phyloP scores from a whole-genome alignment of 1,140 invertebrate species.

The Bombus waltoni region DNA sequence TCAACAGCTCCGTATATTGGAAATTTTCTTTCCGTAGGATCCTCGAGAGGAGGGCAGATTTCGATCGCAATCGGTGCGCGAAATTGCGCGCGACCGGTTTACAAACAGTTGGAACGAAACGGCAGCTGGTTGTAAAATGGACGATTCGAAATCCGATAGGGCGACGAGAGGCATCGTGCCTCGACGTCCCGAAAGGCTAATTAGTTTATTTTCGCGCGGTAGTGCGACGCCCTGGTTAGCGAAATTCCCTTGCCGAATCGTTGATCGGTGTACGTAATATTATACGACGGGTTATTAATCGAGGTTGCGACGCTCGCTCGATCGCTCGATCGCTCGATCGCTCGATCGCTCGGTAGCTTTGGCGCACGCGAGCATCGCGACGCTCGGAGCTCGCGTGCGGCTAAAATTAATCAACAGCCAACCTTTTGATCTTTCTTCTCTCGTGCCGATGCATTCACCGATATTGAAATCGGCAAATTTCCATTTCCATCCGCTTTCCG shows the following conservation, averaged over 20 bases:
- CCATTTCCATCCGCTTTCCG: neutral
- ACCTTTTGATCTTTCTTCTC: slow-evolving; percentile 18
- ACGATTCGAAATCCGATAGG: slow-evolving; percentile 10
- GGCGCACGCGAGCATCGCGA: neutral
- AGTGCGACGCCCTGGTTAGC: slow-evolving; percentile 7
- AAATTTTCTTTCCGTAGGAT: too few relatives aligned
- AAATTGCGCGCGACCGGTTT: neutral
- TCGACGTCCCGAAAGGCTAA: slow-evolving; percentile 26
- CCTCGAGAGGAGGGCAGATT: too few relatives aligned
- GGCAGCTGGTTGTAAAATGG: neutral
- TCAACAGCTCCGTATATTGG: too few relatives aligned
- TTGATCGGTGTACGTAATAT: neutral
- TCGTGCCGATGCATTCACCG: neutral
- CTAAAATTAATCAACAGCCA: neutral
- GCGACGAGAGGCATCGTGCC: neutral
- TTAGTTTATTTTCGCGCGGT: slow-evolving; percentile 54
- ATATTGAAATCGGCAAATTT: slow-evolving; percentile 27
- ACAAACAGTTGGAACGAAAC: neutral
- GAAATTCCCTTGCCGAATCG: slow-evolving; percentile 34
- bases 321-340: too few relatives aligned
- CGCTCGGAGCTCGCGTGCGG: neutral
- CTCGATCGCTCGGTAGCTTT: neutral
- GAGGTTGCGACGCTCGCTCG: slow-evolving; percentile 7
- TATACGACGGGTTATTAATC: slow-evolving; percentile 19
- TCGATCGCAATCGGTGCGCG: neutral